Evolutionary conservation across 1,140 invertebrate genomes (phyloP), one percentile per base, ranked within the genome.

Genomic region (Apocrypta bakeri): DNA sequence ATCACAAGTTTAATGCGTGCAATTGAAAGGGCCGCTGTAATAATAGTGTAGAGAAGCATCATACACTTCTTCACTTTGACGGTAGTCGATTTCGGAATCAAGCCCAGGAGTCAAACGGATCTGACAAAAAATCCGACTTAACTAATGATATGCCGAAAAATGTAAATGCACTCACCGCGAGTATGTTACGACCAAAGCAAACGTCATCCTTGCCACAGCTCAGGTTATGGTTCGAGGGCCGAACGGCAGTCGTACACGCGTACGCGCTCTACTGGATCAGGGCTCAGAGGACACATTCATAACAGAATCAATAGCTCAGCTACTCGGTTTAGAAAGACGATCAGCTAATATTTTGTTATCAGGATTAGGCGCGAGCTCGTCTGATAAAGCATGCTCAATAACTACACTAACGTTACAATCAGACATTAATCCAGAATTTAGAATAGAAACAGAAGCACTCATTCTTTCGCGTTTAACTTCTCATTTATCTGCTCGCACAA

Each of bases 251-350:
- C 42, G 25, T 37, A 61, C 37, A 21, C 27, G 73, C 25, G 74
- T 29, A 1, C 42, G 74, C 3, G 74, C 17, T 3, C 17, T 76
- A 9, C 56, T 78, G 2, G 75, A 66, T 21, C 27, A 78, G 12
- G 75, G 75, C 21, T 31, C 75, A 0, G 75, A 78, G 31, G 63
- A 56, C 21, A 21, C 75, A 6, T 78, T 78, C 37, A 33, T 78
- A 31, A 14, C 61, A 31, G 61, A 78, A 66, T 31, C 75, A 33
- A 2, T 78, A n/a, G 75, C 37, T 2, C 66, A 71, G 17, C 11
- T 48, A 7, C 42, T 79, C 2, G 17, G 24, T 6, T 25, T 71
- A 1, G 7, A 25, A 2, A 72, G 14, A 72, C 11, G 17, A 2
- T 31, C 12, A 37, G 24, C 24, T 12, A 12, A 72, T 7, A 24